Evolutionary conservation across 92 coral and sea anemone genomes (phyloP).

Genomic region (Montipora capitata): DNA sequence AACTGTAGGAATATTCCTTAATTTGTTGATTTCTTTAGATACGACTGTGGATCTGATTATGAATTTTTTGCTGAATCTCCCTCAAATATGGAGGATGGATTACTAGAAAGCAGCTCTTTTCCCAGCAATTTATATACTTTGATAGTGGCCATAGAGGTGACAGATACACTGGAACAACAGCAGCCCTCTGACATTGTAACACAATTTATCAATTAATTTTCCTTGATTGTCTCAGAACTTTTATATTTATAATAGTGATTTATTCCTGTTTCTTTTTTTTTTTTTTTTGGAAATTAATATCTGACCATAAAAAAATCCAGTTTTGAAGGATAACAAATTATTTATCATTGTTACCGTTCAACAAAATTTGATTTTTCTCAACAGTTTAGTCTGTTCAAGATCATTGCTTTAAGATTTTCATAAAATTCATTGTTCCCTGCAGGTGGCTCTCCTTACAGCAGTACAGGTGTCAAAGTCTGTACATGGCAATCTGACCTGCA

Average conservation of each 20-base stretch:
- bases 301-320: too few relatives aligned
- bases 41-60: conserved; percentile 32
- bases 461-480: conserved; percentile 17
- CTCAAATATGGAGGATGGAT: neutral
- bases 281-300: too few relatives aligned
- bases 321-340: too few relatives aligned
- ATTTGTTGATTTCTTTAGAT: conserved; percentile 18
- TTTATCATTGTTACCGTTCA: too few relatives aligned
- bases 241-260: too few relatives aligned
- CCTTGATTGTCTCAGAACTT: too few relatives aligned
- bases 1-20: neutral
- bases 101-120: neutral
- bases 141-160: conserved; percentile 27
- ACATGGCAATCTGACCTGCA: conserved; percentile 28
- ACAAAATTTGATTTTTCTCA: too few relatives aligned
- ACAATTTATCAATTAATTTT: too few relatives aligned
- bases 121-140: neutral
- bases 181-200: conserved; percentile 44
- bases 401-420: neutral
- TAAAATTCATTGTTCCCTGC: neutral
- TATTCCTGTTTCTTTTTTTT: too few relatives aligned
- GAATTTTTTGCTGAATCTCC: conserved; percentile 13
- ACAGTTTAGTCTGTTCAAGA: too few relatives aligned
- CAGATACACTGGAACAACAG: conserved; percentile 8
- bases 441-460: conserved; percentile 84